Base-by-base conservation (phyloP, 2,797 vertebrate genomes). In the Coregonus suidteri region DNA sequence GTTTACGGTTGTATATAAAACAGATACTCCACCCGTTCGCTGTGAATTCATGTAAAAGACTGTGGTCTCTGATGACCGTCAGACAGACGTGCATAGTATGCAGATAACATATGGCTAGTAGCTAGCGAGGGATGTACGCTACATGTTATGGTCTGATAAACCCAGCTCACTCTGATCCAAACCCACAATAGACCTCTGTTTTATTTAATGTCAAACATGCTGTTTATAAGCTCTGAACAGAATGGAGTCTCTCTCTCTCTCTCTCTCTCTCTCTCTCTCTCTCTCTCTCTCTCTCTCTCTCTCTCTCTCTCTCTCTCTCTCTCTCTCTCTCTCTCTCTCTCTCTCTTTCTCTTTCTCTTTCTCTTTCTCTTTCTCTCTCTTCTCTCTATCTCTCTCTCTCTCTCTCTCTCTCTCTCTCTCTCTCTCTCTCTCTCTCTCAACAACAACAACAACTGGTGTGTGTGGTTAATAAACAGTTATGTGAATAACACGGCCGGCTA, bases 151-250 rank as follows among this genome's bases (percentile, higher is more conserved):
- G 77, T 88, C 82, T 85, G 90, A 90, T 92, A 89, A 89, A 89
- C 9, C 41, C 41, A 47, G 41, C 41, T 47, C 41, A 47, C 41
- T 47, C 41, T 47, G 41, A 13, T 91, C 87, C 37, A 0, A 65
- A 20, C 74, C 72, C 41, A 80, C 89, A 87, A 91, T 92, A 81
- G 90, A 75, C 88, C 85, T 82, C 93, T 93, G 92, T 93, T 92
- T 93, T 90, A 91, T 91, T 79, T 89, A 93, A 92, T 93, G 91
- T 93, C 89, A 86, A 80, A 92, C 91, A 93, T 66, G 52, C 31
- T 92, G 91, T 93, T 93, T 92, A 91, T 92, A 91, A 90, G 90
- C 88, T 84, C 79, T 67, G 30, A 68, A 77, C 71, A 90, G 89
- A 92, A 92, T 85, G 83, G 41, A 47, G 9, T 47, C 2, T 47